phyloP scores from a whole-genome alignment of 2,888 invertebrate species.

The Caenorhabditis sp. region DNA sequence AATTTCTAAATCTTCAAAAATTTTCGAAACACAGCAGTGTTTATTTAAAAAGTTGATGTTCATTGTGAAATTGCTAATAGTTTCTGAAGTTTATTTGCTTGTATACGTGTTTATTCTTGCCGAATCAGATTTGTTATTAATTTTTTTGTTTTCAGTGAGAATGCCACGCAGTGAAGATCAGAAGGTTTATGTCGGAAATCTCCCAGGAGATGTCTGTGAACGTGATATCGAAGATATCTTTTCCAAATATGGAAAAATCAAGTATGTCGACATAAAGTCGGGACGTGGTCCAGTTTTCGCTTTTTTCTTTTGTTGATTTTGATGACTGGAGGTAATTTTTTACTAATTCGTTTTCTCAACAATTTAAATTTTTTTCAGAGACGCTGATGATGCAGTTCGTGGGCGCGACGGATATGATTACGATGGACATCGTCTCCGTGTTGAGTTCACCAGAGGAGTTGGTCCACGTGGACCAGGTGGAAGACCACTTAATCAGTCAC shows the following conservation, averaged over 20 bases:
- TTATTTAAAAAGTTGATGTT: too few relatives aligned
- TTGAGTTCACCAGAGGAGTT: conserved; percentile 91
- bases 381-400: conserved; percentile 68
- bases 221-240: conserved; percentile 91
- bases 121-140: neutral
- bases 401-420: conserved; percentile 94
- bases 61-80: too few relatives aligned
- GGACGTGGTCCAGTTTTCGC: conserved; percentile 97
- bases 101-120: too few relatives aligned
- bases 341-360: too few relatives aligned
- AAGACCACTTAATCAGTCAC: conserved; percentile 72
- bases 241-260: conserved; percentile 83
- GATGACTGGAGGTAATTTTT: too few relatives aligned
- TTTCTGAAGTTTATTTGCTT: too few relatives aligned
- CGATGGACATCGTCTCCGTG: conserved; percentile 93
- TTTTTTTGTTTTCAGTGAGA: conserved; percentile 1
- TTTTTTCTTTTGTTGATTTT: conserved; percentile 97
- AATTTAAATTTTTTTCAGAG: too few relatives aligned
- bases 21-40: too few relatives aligned
- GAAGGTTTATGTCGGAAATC: conserved; percentile 87
- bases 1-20: too few relatives aligned
- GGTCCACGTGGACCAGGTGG: conserved; percentile 69
- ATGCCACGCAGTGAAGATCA: conserved; percentile 38
- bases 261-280: conserved; percentile 96
- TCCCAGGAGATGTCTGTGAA: conserved; percentile 96